Conservation (phyloP, 2,888 invertebrate species). For the Metallyticus violacea region DNA sequence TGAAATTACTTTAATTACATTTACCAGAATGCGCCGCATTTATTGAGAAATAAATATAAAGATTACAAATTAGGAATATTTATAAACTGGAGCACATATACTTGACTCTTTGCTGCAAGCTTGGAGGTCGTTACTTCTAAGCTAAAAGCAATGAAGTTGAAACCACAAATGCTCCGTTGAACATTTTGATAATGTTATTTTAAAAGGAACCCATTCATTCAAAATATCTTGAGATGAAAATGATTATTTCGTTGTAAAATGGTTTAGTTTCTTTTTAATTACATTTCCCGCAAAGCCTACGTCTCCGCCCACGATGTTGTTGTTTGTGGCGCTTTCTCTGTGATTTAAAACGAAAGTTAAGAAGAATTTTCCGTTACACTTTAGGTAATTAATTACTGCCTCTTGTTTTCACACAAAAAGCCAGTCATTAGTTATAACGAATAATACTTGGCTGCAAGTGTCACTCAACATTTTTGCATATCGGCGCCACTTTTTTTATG, state of each 20-base stretch:
- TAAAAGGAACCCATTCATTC: too few species aligned
- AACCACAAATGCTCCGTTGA: too few species aligned
- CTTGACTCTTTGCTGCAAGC: too few species aligned
- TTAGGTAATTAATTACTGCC: background rate
- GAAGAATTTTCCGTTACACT: background rate
- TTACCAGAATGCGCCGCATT: too few species aligned
- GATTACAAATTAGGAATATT: too few species aligned
- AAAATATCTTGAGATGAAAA: too few species aligned
- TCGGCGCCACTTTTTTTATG: background rate
- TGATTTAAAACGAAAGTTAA: background rate
- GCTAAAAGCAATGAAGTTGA: too few species aligned
- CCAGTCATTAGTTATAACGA: background rate
- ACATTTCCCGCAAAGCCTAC: background rate
- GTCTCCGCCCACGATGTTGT: background rate
- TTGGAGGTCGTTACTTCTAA: too few species aligned
- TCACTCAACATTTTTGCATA: conserved; percentile 3
- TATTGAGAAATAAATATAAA: too few species aligned
- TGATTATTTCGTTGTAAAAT: background rate
- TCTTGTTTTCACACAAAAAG: background rate
- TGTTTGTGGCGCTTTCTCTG: background rate
- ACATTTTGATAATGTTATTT: too few species aligned
- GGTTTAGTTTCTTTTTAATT: background rate
- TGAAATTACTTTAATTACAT: too few species aligned
- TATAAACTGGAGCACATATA: too few species aligned
- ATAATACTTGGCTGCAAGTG: background rate